A percentile compares a stretch with the other conserved stretches of the same genome.
Evolutionary conservation across 2,113 vertebrate genomes (phyloP).

Genomic region (Xyrauchen texanus): DNA sequence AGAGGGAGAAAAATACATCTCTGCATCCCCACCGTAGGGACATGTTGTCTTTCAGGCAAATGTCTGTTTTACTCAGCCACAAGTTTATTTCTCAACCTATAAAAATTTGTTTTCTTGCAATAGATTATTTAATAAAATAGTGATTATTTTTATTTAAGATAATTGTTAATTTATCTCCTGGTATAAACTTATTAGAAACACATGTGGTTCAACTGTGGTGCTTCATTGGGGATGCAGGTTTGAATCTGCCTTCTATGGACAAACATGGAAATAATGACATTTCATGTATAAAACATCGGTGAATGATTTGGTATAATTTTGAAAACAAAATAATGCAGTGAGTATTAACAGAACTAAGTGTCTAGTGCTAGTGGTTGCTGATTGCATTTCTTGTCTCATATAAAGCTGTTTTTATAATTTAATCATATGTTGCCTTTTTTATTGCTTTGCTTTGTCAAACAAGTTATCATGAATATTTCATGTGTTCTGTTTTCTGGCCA

Average conservation of each 20-base stretch:
- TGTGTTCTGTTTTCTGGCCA: conserved; percentile 14
- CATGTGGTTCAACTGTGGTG: too few species aligned
- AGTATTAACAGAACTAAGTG: conserved; percentile 4
- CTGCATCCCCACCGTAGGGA: neutral
- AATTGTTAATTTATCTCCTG: too few species aligned
- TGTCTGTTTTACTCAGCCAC: neutral
- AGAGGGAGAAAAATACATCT: neutral
- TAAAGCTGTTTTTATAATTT: conserved; percentile 39
- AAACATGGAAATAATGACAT: neutral
- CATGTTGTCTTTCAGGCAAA: neutral
- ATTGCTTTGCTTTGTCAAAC: conserved; percentile 38
- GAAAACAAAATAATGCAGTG: neutral
- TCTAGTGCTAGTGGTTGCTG: neutral
- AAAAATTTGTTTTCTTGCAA: too few species aligned
- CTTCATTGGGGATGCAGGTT: too few species aligned
- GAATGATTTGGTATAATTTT: neutral
- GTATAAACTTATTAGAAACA: too few species aligned
- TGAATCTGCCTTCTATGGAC: neutral
- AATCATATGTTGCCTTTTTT: conserved; percentile 15
- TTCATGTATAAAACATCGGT: too few species aligned
- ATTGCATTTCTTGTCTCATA: neutral
- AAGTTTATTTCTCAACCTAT: neutral
- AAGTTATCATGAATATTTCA: conserved; percentile 40
- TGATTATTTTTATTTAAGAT: too few species aligned
- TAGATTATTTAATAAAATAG: too few species aligned